Evolutionary conservation across 2,888 invertebrate species (phyloP).

Genomic region (Agriopis aurantiaria): DNA sequence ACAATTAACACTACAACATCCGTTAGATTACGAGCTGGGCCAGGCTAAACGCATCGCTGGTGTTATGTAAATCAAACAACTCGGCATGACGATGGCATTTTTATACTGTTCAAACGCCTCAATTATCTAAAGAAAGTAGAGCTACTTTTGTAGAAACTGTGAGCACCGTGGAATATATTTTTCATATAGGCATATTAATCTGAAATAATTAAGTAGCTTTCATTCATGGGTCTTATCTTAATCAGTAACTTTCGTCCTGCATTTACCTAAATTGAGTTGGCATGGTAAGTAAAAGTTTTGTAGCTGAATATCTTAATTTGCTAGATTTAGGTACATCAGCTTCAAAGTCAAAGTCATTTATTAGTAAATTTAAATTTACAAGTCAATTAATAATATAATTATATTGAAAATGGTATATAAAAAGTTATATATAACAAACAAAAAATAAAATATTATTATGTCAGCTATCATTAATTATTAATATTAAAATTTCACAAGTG

Average conservation of each 20-base stretch:
- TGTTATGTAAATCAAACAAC: slow-evolving; percentile 18
- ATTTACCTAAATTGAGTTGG: not conserved
- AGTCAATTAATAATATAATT: no score
- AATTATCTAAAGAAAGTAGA: slow-evolving; percentile 25
- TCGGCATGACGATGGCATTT: slow-evolving; percentile 1
- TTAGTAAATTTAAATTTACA: no score
- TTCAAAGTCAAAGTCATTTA: no score
- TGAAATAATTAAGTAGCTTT: slow-evolving; percentile 5
- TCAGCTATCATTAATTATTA: no score
- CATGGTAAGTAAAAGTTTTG: not conserved
- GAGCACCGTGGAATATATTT: not conserved
- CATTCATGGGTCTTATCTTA: not conserved
- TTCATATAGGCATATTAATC: not conserved
- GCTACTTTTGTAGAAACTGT: not conserved
- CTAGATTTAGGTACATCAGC: no score
- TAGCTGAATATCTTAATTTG: no score
- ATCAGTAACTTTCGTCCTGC: not conserved
- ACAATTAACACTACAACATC: slow-evolving; percentile 48
- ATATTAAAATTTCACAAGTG: no score
- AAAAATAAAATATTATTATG: no score
- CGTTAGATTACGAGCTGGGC: slow-evolving; percentile 42
- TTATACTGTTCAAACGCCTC: not conserved
- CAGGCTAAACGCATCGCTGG: slow-evolving; percentile 39
- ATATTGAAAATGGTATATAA: no score
- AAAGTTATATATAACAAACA: no score